Evolutionary conservation across 2,797 vertebrate species (phyloP).

Genomic region (Xenentodon cancila): DNA sequence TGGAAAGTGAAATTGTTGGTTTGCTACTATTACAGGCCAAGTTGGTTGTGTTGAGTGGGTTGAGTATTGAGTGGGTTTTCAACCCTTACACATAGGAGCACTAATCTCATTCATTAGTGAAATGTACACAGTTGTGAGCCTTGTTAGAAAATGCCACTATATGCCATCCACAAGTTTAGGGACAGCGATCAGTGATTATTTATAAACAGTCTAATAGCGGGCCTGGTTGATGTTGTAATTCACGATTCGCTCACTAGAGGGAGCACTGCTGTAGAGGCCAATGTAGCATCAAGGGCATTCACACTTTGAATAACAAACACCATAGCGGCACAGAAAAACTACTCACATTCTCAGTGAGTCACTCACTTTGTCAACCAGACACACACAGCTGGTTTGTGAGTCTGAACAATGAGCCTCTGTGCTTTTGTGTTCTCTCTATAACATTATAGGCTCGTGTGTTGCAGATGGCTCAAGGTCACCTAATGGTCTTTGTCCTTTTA

Average conservation of each 20-base stretch:
- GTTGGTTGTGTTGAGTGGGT: conserved; percentile 5
- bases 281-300: conserved; percentile 72
- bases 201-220: conserved; percentile 22
- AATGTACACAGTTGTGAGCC: conserved; percentile 8
- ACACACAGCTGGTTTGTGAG: conserved; percentile 29
- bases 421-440: conserved; percentile 23
- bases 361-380: conserved; percentile 26
- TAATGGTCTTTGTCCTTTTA: conserved; percentile 53
- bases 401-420: conserved; percentile 41
- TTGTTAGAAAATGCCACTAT: conserved; percentile 37
- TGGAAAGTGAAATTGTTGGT: neutral
- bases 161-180: conserved; percentile 13
- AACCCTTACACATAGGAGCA: conserved; percentile 21
- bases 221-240: conserved; percentile 55
- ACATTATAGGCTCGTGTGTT: conserved; percentile 32
- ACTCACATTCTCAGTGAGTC: conserved; percentile 45
- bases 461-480: conserved; percentile 69
- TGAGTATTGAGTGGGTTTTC: conserved; percentile 5
- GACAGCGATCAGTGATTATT: conserved; percentile 40
- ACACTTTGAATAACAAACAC: conserved; percentile 76
- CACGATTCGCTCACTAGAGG: conserved; percentile 74
- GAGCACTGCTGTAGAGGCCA: conserved; percentile 60
- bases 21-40: conserved; percentile 4
- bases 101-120: conserved; percentile 30
- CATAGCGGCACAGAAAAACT: conserved; percentile 39